phyloP scores from a whole-genome alignment of 2,113 vertebrate genomes.

The Takifugu flavidus region DNA sequence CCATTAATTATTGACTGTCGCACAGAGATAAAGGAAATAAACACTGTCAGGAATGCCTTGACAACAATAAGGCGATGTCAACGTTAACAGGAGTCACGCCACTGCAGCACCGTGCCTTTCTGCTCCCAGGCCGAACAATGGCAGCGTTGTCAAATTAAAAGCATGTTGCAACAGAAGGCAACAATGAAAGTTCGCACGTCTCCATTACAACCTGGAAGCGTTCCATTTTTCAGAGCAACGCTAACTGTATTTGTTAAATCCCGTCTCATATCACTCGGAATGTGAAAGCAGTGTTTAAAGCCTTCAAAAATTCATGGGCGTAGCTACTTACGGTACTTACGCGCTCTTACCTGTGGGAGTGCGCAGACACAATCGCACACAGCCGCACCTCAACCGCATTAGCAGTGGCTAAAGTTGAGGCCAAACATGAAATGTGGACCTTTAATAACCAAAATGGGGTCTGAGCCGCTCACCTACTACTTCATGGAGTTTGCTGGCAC shows the following conservation, averaged over 20 bases:
- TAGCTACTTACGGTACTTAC: not conserved
- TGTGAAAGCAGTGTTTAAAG: not conserved
- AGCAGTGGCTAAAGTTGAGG: too few relatives aligned
- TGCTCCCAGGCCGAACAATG: too few relatives aligned
- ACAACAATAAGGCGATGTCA: constrained; percentile 40
- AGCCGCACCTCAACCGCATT: too few relatives aligned
- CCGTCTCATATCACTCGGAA: not conserved
- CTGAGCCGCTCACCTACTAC: too few relatives aligned
- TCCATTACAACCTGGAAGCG: not conserved
- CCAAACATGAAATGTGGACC: too few relatives aligned
- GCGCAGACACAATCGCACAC: too few relatives aligned
- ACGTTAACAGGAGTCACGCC: constrained; percentile 8
- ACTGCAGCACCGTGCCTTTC: not conserved
- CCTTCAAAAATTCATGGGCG: not conserved
- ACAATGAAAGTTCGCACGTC: not conserved
- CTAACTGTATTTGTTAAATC: too few relatives aligned
- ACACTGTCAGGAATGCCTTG: constrained; percentile 15
- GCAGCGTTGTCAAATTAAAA: too few relatives aligned
- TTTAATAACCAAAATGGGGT: too few relatives aligned
- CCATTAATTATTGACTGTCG: constrained; percentile 38
- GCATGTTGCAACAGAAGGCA: too few relatives aligned
- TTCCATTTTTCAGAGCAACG: not conserved
- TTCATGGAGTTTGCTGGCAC: too few relatives aligned
- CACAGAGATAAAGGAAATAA: constrained; percentile 9
- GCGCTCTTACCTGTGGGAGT: too few relatives aligned